Conservation (phyloP, 2,888 invertebrate genomes). For the Pogonocherus hispidulus region DNA sequence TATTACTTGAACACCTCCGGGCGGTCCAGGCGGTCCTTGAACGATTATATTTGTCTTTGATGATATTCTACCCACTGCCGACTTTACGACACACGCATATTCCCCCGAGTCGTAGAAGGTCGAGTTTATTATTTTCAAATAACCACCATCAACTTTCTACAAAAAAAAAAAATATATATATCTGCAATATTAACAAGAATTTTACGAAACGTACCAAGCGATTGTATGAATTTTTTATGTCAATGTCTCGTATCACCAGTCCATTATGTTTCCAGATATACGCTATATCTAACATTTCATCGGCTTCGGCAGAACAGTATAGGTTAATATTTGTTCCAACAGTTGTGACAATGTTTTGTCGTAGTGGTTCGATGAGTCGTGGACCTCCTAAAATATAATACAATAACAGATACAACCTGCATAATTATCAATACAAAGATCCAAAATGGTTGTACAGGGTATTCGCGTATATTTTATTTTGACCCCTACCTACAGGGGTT, state of each 20-base stretch:
- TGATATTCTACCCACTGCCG: conserved; percentile 88
- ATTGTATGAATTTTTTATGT: conserved; percentile 70
- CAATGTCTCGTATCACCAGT: conserved; percentile 80
- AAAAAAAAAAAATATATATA: conserved; percentile 38
- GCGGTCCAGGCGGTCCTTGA: conserved; percentile 93
- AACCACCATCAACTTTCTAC: conserved; percentile 79
- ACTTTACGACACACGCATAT: conserved; percentile 92
- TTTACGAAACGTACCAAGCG: conserved; percentile 68
- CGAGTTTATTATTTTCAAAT: conserved; percentile 83
- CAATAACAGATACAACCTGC: too few species aligned
- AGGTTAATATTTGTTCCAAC: conserved; percentile 81
- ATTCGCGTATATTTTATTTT: too few species aligned
- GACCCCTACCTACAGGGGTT: too few species aligned
- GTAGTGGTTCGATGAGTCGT: conserved; percentile 78
- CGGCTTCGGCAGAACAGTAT: conserved; percentile 87
- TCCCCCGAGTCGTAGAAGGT: conserved; percentile 90
- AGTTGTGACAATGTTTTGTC: conserved; percentile 76
- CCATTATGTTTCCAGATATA: conserved; percentile 95
- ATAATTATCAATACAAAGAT: neutral
- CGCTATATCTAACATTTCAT: conserved; percentile 89
- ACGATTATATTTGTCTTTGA: conserved; percentile 81
- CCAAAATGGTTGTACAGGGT: too few species aligned
- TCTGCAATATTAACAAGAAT: neutral
- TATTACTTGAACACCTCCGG: conserved; percentile 85
- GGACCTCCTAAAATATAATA: conserved; percentile 78